Base-by-base conservation (phyloP, 2,797 vertebrate genomes). In the Phoebastria nigripes region DNA sequence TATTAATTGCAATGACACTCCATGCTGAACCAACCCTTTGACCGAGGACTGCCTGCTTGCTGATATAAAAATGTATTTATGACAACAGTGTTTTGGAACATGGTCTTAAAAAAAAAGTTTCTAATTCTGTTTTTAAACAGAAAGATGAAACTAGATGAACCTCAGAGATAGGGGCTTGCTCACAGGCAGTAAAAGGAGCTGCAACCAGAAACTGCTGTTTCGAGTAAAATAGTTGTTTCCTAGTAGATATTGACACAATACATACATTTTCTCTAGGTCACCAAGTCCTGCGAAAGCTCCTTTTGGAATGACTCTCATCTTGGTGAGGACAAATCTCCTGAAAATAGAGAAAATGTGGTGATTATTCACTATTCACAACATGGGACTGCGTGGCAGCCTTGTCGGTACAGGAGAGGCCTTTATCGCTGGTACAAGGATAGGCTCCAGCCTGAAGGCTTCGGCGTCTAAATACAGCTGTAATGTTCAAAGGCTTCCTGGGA, bases 241-340 rank as follows among this genome's bases (percentile, higher is more conserved):
- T 29, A 41, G 28, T 35, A 26, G 77, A 58, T 69, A 78, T 33
- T 41, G 39, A 93, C 10, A 33, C 9, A 52, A 78, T 98, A 98
- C 98, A 5, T 98, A 98, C 98, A 98, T 98, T 97, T 98, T 98
- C 93, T 98, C 98, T 80, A 98, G 97, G 91, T 98, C 97, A 37
- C 12, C 70, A 94, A 98, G 98, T 98, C 98, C 98, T 11, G 93
- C 16, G 49, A 98, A 98, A 46, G 98, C 97, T 97, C 97, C 98
- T 96, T 97, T 97, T 29, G 98, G 96, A 94, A 98, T 97, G 79
- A 97, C 95, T 96, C 77, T 97, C 89, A 98, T 94, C 92, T 97
- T 98, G 90, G 98, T 98, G 86, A 98, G 98, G 65, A 98, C 96
- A 93, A 98, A 98, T 85, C 97, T 98, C 97, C 98, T 98, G 97